Evolutionary conservation across 2,797 vertebrate species (phyloP), one percentile per base, ranked within the genome.

Genomic region (Pseudopleuronectes americanus): DNA sequence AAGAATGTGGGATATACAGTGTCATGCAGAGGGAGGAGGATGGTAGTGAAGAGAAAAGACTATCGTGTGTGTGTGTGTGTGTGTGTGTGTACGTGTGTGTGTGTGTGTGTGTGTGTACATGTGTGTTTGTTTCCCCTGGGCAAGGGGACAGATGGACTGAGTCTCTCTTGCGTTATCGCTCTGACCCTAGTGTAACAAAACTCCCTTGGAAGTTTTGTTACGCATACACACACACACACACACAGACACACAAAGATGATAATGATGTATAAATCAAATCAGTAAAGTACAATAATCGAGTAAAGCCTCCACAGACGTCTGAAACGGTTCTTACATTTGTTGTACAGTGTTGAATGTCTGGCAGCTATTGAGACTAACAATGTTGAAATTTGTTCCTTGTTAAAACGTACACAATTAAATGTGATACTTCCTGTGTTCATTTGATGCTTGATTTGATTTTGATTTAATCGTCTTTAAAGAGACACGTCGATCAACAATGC

Each of bases 141-240:
- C 83, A 67, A 67, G 55, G 54, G 78, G 85, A 86, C 90, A 91
- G 88, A 91, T 91, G 88, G 87, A 84, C 79, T 77, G 43, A 33
- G 63, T 85, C 76, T 77, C 77, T 83, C 66, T 80, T 88, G 80
- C 80, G 88, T 86, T 88, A 80, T 85, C 76, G 79, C 33, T 70
- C 64, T 90, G 86, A 90, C 90, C 83, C 84, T 47, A 80, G 76
- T 4, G 74, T 79, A 79, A 83, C 79, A 81, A 82, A 84, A 88
- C 71, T 81, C 83, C 55, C 69, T 72, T 51, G 59, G 64, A 81
- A 80, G 79, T 59, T 47, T 13, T 47, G n/a, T 26, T 52, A 49
- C 57, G 41, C 53, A 74, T 22, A n/a, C 21, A 45, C 49, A 55
- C 22, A 54, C 2, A 2, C n/a, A 41, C n/a, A 38, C 10, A 21